Evolutionary conservation across 2,888 invertebrate genomes (phyloP).

Genomic region (Heliconius cydno): DNA sequence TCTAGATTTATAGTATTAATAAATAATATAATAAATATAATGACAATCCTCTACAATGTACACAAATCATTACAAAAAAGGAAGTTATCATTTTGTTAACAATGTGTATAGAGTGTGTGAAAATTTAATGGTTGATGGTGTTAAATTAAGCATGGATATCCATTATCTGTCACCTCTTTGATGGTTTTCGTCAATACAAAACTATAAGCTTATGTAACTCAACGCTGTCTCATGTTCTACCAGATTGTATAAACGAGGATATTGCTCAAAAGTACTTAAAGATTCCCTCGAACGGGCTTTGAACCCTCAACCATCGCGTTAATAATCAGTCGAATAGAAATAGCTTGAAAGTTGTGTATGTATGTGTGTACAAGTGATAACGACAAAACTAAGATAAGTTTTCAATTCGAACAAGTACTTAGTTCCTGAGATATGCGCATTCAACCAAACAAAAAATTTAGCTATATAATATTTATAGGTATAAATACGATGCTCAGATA

Average conservation of each 20-base stretch:
- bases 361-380: too few relatives aligned
- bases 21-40: background rate
- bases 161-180: background rate
- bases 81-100: slow-evolving; percentile 17
- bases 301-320: background rate
- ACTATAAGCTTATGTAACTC: background rate
- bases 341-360: too few relatives aligned
- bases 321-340: background rate
- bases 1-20: background rate
- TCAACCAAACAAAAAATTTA: too few relatives aligned
- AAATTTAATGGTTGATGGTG: slow-evolving; percentile 6
- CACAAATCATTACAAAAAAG: background rate
- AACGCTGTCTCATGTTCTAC: background rate
- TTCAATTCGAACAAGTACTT: too few relatives aligned
- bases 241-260: too few relatives aligned
- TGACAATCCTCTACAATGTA: background rate
- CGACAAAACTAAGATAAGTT: too few relatives aligned
- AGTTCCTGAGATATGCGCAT: too few relatives aligned
- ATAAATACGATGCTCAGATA: background rate
- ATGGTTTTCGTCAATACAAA: background rate
- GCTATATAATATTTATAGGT: too few relatives aligned
- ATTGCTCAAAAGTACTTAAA: too few relatives aligned
- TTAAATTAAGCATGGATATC: background rate
- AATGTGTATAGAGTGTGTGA: slow-evolving; percentile 16
- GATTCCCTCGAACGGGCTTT: too few relatives aligned